phyloP scores from a whole-genome alignment of 1,140 invertebrate genomes.

The Ephestia elutella region DNA sequence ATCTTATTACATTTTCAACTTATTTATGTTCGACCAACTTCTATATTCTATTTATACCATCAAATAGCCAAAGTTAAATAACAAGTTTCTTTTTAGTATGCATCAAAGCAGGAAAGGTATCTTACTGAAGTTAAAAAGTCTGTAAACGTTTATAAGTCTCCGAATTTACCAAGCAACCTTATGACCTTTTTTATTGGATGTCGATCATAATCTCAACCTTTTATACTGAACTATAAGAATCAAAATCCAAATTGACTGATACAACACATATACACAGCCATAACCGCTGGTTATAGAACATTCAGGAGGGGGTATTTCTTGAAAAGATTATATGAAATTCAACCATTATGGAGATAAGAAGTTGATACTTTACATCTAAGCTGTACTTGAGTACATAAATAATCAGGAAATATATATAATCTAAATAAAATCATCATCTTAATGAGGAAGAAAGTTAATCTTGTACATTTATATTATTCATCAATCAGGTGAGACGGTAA shows the following conservation, averaged over 20 bases:
- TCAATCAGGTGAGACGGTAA: constrained; percentile 9
- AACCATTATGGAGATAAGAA: too few species aligned
- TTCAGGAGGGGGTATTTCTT: too few species aligned
- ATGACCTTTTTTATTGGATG: neutral
- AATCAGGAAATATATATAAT: neutral
- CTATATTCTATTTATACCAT: neutral
- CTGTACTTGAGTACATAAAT: too few species aligned
- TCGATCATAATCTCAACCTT: neutral
- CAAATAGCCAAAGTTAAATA: neutral
- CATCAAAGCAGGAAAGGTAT: neutral
- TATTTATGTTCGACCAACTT: too few species aligned
- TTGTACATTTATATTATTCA: neutral
- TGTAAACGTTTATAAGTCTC: neutral
- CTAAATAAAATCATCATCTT: constrained; percentile 12
- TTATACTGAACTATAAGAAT: neutral
- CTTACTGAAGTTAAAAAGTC: neutral
- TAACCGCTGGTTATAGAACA: too few species aligned
- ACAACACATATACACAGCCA: too few species aligned
- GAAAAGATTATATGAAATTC: too few species aligned
- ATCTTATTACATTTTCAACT: too few species aligned
- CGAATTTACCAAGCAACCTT: neutral
- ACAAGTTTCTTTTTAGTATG: neutral
- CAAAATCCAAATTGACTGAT: too few species aligned
- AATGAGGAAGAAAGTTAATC: neutral
- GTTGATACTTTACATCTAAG: too few species aligned